phyloP scores from a whole-genome alignment of 2,113 vertebrate genomes.

The Oenanthe oenanthe region DNA sequence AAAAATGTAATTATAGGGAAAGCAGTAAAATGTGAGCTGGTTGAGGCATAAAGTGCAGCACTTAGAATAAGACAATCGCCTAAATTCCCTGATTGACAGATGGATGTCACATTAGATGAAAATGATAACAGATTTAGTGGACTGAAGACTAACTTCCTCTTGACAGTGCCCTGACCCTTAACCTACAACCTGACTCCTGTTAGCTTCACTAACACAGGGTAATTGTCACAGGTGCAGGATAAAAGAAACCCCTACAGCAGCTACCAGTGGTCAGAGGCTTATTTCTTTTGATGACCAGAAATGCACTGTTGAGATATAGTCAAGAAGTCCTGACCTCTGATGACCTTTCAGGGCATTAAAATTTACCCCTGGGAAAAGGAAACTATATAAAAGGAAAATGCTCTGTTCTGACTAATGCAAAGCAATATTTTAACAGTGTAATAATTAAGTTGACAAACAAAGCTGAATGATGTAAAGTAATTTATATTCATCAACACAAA shows the following conservation, averaged over 20 bases:
- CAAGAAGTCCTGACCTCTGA: slow-evolving; percentile 70
- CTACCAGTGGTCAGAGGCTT: slow-evolving; percentile 72
- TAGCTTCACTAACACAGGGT: slow-evolving; percentile 85
- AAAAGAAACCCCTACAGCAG: slow-evolving; percentile 78
- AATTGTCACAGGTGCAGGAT: slow-evolving; percentile 88
- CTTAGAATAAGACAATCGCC: slow-evolving; percentile 74
- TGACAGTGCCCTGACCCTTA: slow-evolving; percentile 86
- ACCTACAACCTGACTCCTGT: slow-evolving; percentile 89
- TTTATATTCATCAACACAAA: slow-evolving; percentile 68
- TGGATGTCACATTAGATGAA: slow-evolving; percentile 92
- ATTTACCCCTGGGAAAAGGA: slow-evolving; percentile 62
- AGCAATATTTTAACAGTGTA: slow-evolving; percentile 58
- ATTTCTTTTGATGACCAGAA: slow-evolving; percentile 77
- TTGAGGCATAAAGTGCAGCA: slow-evolving; percentile 68
- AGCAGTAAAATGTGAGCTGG: slow-evolving; percentile 59
- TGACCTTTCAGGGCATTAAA: slow-evolving; percentile 72
- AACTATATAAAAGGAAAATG: slow-evolving; percentile 52
- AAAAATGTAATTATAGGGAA: slow-evolving; percentile 71
- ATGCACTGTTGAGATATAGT: slow-evolving; percentile 74
- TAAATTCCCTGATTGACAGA: slow-evolving; percentile 89
- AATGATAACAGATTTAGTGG: slow-evolving; percentile 91
- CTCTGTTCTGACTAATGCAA: slow-evolving; percentile 47
- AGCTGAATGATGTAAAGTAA: slow-evolving; percentile 61
- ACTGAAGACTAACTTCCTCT: slow-evolving; percentile 93
- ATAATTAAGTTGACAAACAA: slow-evolving; percentile 66